Evolutionary conservation across 2,888 invertebrate species (phyloP), one percentile per base, ranked within the genome.

Genomic region (Hyposoter dolosus): DNA sequence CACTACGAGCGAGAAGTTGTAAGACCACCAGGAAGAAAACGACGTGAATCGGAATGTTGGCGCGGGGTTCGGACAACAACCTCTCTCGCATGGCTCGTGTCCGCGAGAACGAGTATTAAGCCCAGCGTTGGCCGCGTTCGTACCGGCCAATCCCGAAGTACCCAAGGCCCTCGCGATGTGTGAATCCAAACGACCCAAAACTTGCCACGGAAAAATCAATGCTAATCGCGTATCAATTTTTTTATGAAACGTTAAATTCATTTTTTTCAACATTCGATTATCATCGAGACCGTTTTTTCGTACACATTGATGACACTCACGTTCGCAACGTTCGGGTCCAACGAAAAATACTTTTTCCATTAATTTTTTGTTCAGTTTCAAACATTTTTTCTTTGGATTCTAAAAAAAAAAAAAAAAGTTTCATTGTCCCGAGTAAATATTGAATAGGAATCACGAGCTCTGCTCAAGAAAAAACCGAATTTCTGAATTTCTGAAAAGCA

Each of bases 31-130:
- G 88, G 89, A 91, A 89, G 89, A 82, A 82, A 82, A 85, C 74
- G 75, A 82, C 32, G 82, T 87, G 88, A 91, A 87, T 89, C 82
- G 91, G 92, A 92, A 92, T 92, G 91, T 91, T 92, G 92, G 91
- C 91, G 89, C 89, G 89, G 80, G 85, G 87, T 90, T 90, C 91
- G 92, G 91, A 89, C 92, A 90, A 92, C 92, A 92, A 92, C 92
- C 92, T 92, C 90, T 88, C 28, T 28, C 28, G 28, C 86, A 75
- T 84, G 87, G 86, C 82, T 85, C 85, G 88, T 85, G 85, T 68
- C 74, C 78, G 69, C 78, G 69, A 85, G 83, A 82, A 82, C 79
- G 77, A 78, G 77, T 82, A 84, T 82, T 66, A 71, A 79, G 71
- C 75, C 77, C 81, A 60, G 79, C 40, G 40, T 40, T 40, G 40